Evolutionary conservation across 1,140 invertebrate species (phyloP).

Genomic region (Pseudomyrmex gracilis): DNA sequence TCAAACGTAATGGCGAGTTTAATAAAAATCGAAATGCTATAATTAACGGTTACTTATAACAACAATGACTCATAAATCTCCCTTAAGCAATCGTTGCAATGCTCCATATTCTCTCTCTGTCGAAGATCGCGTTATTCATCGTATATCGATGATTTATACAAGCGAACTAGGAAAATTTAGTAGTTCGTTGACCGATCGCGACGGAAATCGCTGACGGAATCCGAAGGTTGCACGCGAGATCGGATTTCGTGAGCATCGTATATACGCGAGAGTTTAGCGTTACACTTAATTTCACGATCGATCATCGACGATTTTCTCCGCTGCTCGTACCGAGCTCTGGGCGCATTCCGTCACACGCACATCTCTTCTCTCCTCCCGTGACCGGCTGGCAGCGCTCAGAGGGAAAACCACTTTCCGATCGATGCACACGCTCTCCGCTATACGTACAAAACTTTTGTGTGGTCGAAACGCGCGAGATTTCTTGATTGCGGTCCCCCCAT

Average conservation of each 20-base stretch:
- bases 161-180: slow-evolving; percentile 6
- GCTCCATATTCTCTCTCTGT: not conserved
- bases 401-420: slow-evolving; percentile 56
- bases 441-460: slow-evolving; percentile 44
- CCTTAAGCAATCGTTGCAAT: not conserved
- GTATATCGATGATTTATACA: not conserved
- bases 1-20: not conserved
- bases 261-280: slow-evolving; percentile 26
- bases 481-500: slow-evolving; percentile 43
- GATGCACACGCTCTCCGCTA: slow-evolving; percentile 9
- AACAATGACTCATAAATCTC: not conserved
- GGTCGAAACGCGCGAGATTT: slow-evolving; percentile 4
- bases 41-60: not conserved
- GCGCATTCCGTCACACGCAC: slow-evolving; percentile 52
- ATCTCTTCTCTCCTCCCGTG: slow-evolving; percentile 9
- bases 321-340: slow-evolving; percentile 45
- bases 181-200: slow-evolving; percentile 41
- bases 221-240: slow-evolving; percentile 59
- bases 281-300: slow-evolving; percentile 60
- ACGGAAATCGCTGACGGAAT: slow-evolving; percentile 26
- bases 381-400: slow-evolving; percentile 47
- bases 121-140: not conserved
- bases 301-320: slow-evolving; percentile 56
- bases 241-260: slow-evolving; percentile 41
- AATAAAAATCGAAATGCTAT: not conserved